Evolutionary conservation across 2,888 invertebrate genomes (phyloP).

Genomic region (Meghimatium bilineatum): DNA sequence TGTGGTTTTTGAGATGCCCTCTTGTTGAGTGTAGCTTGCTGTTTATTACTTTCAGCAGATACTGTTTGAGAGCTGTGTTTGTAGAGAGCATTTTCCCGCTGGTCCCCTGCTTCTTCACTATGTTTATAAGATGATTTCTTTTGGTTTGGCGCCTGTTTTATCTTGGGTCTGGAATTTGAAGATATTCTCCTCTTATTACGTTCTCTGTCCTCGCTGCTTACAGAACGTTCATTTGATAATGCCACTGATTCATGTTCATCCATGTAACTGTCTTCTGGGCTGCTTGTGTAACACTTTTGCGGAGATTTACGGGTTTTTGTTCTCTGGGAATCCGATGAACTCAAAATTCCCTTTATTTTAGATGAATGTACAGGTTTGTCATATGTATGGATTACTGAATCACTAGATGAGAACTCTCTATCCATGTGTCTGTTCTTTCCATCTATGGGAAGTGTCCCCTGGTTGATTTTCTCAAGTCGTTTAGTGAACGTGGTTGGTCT

Average conservation of each 20-base stretch:
- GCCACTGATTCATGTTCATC: too few relatives aligned
- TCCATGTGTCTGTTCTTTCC: neutral
- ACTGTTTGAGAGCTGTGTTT: neutral
- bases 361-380: neutral
- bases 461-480: neutral
- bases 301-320: too few relatives aligned
- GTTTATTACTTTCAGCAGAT: neutral
- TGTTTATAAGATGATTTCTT: too few relatives aligned
- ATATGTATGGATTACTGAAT: neutral
- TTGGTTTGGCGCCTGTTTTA: too few relatives aligned
- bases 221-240: too few relatives aligned
- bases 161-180: too few relatives aligned
- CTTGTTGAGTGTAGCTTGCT: neutral
- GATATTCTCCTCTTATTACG: too few relatives aligned
- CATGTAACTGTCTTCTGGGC: too few relatives aligned
- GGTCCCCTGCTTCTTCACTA: neutral
- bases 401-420: neutral
- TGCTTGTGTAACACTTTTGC: too few relatives aligned
- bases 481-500: neutral
- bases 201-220: too few relatives aligned
- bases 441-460: neutral
- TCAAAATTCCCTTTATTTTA: neutral
- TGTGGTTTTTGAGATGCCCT: neutral
- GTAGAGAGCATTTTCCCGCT: neutral
- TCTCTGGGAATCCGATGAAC: too few relatives aligned